Evolutionary conservation across 2,888 invertebrate species (phyloP), one percentile per base, ranked within the genome.

Genomic region (Ichneumoninae sp.): DNA sequence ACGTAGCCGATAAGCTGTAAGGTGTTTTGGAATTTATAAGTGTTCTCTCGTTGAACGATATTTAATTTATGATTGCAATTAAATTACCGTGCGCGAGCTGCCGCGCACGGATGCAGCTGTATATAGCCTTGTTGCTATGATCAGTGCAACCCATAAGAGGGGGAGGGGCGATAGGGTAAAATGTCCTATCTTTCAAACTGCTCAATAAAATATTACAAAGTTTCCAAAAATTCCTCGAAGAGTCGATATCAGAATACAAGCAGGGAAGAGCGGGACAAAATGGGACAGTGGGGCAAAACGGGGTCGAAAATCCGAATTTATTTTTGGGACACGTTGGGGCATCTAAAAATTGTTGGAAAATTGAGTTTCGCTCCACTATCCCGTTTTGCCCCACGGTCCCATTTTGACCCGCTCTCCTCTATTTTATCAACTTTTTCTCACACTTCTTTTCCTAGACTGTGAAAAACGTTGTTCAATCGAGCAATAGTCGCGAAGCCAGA

Each of bases 1-100:
- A 22, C 13, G 60, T 19, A 76, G 44, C 76, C 30, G 72, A 78
- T 36, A 69, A 78, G 68, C 82, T 74, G 69, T 74, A 74, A 69
- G 77, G 54, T 72, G 77, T 68, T 77, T 74, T 69, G 82, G 79
- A 85, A 85, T 86, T 72, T 69, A 74, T 81, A 72, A 84, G 52
- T 82, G 80, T 82, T 76, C 62, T 71, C 71, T 69, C 66, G 84
- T 33, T 77, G 80, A 80, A 78, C 84, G 83, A 87, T 87, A 87
- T 86, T 88, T 86, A 86, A 88, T 88, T 88, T 88, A 89, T 85
- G 83, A 79, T 74, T 52, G 86, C 83, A 84, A 88, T 86, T 88
- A 84, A 86, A 86, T 87, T 80, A 88, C 66, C 80, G 76, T 82
- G 83, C 80, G 76, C 81, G 60, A 50, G 47, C 76, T 76, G 40